Percentiles rank a stretch among this genome's conserved stretches.
Evolutionary conservation across 2,888 invertebrate species (phyloP).

Genomic region (Willowsia nigromaculata): DNA sequence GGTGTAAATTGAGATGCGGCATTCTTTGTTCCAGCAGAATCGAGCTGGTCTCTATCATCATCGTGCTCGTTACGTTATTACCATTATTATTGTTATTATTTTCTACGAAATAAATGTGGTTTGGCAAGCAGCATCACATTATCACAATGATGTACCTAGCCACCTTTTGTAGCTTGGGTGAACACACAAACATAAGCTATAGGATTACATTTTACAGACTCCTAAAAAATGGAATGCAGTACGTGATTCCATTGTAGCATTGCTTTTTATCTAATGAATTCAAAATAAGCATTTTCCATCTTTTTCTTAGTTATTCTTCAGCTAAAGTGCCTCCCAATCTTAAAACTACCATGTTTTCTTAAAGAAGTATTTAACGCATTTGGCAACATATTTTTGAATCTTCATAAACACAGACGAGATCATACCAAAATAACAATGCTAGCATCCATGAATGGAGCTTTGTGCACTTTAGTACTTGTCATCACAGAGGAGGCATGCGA

Average conservation of each 20-base stretch:
- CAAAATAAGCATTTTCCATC: not conserved
- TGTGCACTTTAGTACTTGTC: too few relatives aligned
- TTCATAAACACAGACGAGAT: not conserved
- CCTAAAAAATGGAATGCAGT: not conserved
- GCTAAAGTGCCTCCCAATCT: not conserved
- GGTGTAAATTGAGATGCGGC: slow-evolving; percentile 72
- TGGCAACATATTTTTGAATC: not conserved
- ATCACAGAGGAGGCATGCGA: too few relatives aligned
- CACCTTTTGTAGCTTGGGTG: not conserved
- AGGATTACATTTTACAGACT: not conserved
- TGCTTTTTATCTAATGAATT: slow-evolving; percentile 1
- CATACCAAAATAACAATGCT: not conserved
- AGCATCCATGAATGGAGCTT: not conserved
- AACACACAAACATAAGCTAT: not conserved
- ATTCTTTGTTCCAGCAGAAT: slow-evolving; percentile 64
- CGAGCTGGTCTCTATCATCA: slow-evolving; percentile 65
- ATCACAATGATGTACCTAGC: slow-evolving; percentile 19
- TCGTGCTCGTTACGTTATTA: slow-evolving; percentile 47
- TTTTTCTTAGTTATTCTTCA: not conserved
- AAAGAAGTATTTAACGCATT: not conserved
- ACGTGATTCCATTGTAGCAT: slow-evolving; percentile 9
- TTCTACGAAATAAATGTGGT: slow-evolving; percentile 57
- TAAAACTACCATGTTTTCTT: not conserved
- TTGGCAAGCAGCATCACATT: slow-evolving; percentile 41
- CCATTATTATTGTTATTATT: slow-evolving; percentile 55